These are phyloP conservation scores for Acromyrmex echinatior DNA, from an alignment of 1,140 invertebrate genomes.

Conservation along the genomic window DNA sequence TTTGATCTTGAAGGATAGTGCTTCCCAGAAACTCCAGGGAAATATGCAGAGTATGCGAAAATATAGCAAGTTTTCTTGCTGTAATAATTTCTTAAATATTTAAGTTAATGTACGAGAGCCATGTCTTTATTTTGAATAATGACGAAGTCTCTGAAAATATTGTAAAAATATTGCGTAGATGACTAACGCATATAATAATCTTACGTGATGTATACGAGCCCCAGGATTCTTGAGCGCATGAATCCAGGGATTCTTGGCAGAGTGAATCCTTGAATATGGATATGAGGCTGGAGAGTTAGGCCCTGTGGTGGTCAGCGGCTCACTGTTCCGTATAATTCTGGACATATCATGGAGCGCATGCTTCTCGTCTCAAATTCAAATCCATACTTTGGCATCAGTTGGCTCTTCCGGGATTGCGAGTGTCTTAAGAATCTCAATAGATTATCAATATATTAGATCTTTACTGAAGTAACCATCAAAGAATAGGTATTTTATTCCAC, in stretches of 20 bases:
- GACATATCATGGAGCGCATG: slow-evolving; percentile 28
- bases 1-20: neutral
- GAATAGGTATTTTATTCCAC: too few relatives aligned
- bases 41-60: neutral
- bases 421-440: slow-evolving; percentile 34
- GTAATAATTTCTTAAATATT: slow-evolving; percentile 22
- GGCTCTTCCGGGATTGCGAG: slow-evolving; percentile 29
- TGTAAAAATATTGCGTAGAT: neutral
- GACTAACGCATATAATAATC: neutral
- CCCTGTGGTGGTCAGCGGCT: slow-evolving; percentile 18
- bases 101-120: neutral
- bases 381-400: slow-evolving; percentile 47
- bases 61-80: neutral
- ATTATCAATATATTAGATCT: neutral
- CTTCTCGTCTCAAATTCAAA: slow-evolving; percentile 28
- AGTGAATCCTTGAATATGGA: slow-evolving; percentile 43
- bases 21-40: neutral
- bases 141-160: neutral
- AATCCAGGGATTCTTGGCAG: slow-evolving; percentile 34
- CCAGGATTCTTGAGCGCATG: slow-evolving; percentile 18
- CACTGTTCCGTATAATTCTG: slow-evolving; percentile 50
- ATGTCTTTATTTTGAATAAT: neutral
- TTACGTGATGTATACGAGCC: neutral
- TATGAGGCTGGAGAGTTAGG: slow-evolving; percentile 45
- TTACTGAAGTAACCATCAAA: neutral